A percentile compares a stretch with the other conserved stretches of the same genome.
Evolutionary conservation across 1,140 invertebrate genomes (phyloP).

Genomic region (Brachionus asplanchnoidis): DNA sequence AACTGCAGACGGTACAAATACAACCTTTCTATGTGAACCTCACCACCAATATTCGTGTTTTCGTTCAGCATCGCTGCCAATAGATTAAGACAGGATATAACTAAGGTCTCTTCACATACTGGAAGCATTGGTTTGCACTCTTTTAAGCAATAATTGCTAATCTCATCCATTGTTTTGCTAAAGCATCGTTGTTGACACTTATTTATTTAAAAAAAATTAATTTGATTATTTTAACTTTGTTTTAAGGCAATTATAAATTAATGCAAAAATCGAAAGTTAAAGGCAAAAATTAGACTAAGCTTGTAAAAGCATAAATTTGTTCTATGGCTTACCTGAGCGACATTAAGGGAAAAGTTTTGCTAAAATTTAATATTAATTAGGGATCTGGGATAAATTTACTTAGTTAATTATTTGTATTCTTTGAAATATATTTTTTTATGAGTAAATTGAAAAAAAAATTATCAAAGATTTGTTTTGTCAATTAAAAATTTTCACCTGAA

Average conservation of each 20-base stretch:
- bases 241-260: neutral
- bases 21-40: conserved; percentile 55
- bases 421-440: neutral
- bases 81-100: conserved; percentile 52
- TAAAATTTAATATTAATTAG: conserved; percentile 5
- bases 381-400: neutral
- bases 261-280: neutral
- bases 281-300: neutral
- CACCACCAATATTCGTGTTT: conserved; percentile 52
- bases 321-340: neutral
- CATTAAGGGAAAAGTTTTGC: neutral
- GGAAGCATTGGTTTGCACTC: conserved; percentile 49
- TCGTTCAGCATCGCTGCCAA: conserved; percentile 56
- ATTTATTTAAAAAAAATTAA: conserved; percentile 32
- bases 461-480: neutral
- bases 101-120: conserved; percentile 41
- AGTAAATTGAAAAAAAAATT: neutral
- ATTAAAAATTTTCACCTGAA: conserved; percentile 50
- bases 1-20: conserved; percentile 57
- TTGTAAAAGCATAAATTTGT: neutral
- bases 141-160: conserved; percentile 52
- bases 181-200: conserved; percentile 55
- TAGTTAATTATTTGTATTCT: neutral
- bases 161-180: conserved; percentile 55
- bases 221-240: neutral